Evolutionary conservation across 2,797 vertebrate species (phyloP).

Genomic region (Chaetodon trifasciatus): DNA sequence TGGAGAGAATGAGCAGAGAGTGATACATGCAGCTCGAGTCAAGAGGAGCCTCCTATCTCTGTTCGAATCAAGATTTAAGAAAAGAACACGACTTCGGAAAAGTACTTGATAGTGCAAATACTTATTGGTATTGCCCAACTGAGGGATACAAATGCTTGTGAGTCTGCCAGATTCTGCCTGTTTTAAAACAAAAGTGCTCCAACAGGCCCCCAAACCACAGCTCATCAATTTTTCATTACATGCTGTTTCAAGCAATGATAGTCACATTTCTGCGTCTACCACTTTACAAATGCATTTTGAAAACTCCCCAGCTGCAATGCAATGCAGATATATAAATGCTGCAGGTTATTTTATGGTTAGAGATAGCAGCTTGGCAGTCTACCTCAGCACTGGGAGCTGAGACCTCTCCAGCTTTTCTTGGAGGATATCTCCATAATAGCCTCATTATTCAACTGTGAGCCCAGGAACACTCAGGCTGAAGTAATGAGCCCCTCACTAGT

Average conservation of each 20-base stretch:
- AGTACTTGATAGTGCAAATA: conserved; percentile 18
- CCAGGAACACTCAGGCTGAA: conserved; percentile 76
- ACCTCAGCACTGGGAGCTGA: conserved; percentile 63
- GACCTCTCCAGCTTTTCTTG: conserved; percentile 73
- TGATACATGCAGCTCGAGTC: conserved; percentile 28
- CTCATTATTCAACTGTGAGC: conserved; percentile 84
- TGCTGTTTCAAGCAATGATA: conserved; percentile 36
- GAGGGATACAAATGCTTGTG: conserved; percentile 19
- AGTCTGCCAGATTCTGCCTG: conserved; percentile 22
- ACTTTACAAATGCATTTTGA: conserved; percentile 56
- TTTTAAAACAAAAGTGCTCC: conserved; percentile 48
- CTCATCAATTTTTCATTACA: conserved; percentile 62
- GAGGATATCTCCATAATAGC: conserved; percentile 85
- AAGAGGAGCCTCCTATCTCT: conserved; percentile 37
- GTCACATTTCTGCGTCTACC: conserved; percentile 49
- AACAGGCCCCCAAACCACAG: conserved; percentile 34
- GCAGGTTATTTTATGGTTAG: conserved; percentile 54
- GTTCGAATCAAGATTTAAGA: conserved; percentile 27
- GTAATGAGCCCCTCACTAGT: conserved; percentile 84
- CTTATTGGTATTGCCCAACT: conserved; percentile 29
- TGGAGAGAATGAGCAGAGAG: conserved; percentile 43
- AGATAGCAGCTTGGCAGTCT: conserved; percentile 60
- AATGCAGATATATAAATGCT: conserved; percentile 48
- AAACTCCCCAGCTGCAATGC: conserved; percentile 39
- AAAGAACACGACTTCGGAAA: conserved; percentile 5